Evolutionary conservation across 2,797 vertebrate species (phyloP).

Genomic region (Gallinago nigripennis): DNA sequence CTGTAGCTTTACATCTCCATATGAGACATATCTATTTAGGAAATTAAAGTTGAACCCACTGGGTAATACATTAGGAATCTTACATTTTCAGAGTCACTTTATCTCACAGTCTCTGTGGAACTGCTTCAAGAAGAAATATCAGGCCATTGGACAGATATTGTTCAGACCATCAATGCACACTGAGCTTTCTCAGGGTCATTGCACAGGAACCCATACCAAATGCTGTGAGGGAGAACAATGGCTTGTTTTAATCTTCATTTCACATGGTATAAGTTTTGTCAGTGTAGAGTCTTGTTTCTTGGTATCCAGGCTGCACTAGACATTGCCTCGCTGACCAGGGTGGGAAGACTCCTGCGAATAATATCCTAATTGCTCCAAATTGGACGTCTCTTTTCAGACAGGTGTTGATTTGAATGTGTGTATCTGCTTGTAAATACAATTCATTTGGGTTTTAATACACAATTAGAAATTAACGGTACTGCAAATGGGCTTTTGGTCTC

Average conservation of each 20-base stretch:
- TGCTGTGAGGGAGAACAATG: neutral
- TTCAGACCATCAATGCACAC: neutral
- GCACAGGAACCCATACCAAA: neutral
- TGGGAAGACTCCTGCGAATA: neutral
- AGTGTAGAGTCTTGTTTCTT: neutral
- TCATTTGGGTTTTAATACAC: neutral
- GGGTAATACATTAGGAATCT: neutral
- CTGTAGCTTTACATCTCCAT: neutral
- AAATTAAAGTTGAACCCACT: neutral
- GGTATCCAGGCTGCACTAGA: neutral
- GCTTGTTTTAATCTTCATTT: neutral
- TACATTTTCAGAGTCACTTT: neutral
- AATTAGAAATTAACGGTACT: conserved; percentile 9
- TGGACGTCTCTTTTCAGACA: neutral
- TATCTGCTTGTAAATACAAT: neutral
- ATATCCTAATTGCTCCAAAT: neutral
- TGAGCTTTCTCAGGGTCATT: neutral
- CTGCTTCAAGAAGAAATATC: neutral
- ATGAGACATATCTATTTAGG: neutral
- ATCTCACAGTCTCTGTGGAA: neutral
- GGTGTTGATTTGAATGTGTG: neutral
- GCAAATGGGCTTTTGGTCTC: conserved; percentile 6
- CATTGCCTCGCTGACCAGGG: neutral
- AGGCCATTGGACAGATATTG: neutral
- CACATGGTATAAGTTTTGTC: neutral